phyloP scores from a whole-genome alignment of 37 sponge, comb jelly and placozoan species.

The Mnemiopsis leidyi region DNA sequence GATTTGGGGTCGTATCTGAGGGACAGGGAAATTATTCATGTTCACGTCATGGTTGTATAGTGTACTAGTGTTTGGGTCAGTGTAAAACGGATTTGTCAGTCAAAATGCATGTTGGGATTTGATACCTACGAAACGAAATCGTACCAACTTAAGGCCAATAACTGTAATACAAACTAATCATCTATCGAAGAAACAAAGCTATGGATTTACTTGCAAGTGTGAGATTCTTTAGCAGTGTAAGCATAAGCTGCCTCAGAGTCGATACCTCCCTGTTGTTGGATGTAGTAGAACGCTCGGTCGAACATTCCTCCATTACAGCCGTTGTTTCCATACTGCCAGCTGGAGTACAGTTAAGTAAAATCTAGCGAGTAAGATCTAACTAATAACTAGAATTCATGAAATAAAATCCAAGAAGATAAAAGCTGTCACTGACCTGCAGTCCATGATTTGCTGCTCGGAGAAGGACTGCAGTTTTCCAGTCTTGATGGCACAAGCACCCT shows the following conservation, averaged over 20 bases:
- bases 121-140: too few species aligned
- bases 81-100: too few species aligned
- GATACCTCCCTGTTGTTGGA: conserved; percentile 73
- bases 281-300: conserved; percentile 73
- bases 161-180: too few species aligned
- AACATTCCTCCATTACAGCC: conserved; percentile 76
- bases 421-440: conserved; percentile 65
- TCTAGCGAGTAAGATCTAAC: background rate
- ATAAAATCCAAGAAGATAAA: background rate
- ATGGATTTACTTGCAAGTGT: conserved; percentile 57
- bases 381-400: background rate
- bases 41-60: too few species aligned
- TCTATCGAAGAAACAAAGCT: too few species aligned
- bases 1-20: background rate
- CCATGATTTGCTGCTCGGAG: conserved; percentile 76
- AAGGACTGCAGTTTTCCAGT: conserved; percentile 68
- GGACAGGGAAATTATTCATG: too few species aligned
- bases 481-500: conserved; percentile 69
- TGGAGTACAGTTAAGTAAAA: too few species aligned
- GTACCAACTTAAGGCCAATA: too few species aligned
- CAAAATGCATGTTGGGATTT: too few species aligned
- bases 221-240: conserved; percentile 67
- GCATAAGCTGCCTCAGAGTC: conserved; percentile 72
- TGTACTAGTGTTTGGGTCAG: too few species aligned
- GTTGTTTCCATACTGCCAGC: conserved; percentile 74